These are phyloP conservation scores for Mercenaria mercenaria DNA, from an alignment of 1,140 invertebrate species.

Conservation along the genomic window DNA sequence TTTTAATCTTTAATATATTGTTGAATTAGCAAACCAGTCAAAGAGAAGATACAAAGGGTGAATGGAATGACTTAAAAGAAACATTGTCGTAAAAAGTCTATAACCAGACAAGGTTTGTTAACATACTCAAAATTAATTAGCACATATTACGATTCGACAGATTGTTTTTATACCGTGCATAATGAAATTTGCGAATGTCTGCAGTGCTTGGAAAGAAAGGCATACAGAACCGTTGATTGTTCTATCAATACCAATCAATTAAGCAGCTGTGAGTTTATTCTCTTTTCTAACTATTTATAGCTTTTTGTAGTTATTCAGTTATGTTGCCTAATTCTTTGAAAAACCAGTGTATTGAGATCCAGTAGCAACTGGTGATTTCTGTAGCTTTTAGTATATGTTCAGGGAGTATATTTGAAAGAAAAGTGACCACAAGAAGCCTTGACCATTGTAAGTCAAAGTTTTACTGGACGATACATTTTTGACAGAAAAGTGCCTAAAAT, in stretches of 20 bases:
- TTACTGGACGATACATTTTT: no score
- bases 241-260: slow-evolving; percentile 44
- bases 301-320: background rate
- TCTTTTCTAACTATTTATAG: background rate
- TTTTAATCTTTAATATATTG: background rate
- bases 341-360: no score
- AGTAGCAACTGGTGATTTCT: no score
- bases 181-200: slow-evolving; percentile 24
- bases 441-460: no score
- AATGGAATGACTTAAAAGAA: slow-evolving; percentile 15
- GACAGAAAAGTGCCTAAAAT: no score
- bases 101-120: slow-evolving; percentile 18
- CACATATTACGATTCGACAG: slow-evolving; percentile 43
- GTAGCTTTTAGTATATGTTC: no score
- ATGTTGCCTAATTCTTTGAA: background rate
- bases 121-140: slow-evolving; percentile 49
- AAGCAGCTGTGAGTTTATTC: slow-evolving; percentile 36
- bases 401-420: no score
- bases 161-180: slow-evolving; percentile 31
- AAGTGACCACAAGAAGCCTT: no score
- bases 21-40: background rate
- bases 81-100: slow-evolving; percentile 1
- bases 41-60: background rate
- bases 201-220: background rate
- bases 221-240: slow-evolving; percentile 14